These are phyloP conservation scores for Eupithecia subfuscata DNA, from an alignment of 2,888 invertebrate genomes.

Conservation along the genomic window DNA sequence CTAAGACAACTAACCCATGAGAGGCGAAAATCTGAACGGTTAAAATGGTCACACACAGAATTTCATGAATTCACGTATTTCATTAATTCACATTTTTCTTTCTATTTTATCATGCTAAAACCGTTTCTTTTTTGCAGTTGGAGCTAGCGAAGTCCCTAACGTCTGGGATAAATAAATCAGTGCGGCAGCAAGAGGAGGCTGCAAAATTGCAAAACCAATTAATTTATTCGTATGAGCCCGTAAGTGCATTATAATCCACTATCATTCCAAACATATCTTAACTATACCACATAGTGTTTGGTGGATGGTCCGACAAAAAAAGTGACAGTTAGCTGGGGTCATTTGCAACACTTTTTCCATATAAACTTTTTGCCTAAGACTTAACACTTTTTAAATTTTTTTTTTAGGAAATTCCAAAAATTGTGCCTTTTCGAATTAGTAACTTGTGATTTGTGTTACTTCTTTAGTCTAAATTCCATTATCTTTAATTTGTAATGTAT, in stretches of 20 bases:
- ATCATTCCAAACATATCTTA: not conserved
- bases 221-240: slow-evolving; percentile 83
- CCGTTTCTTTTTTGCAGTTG: not conserved
- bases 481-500: no score
- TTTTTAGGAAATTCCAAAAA: no score
- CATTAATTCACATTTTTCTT: not conserved
- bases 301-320: no score
- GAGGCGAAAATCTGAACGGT: no score
- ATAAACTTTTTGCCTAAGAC: no score
- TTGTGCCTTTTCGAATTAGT: no score
- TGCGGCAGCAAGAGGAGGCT: slow-evolving; percentile 69
- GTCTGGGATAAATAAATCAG: slow-evolving; percentile 60
- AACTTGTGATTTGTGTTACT: no score
- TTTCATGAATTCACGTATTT: not conserved
- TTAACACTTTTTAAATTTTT: no score
- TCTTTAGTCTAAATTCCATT: no score
- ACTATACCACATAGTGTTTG: not conserved
- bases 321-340: no score
- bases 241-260: slow-evolving; percentile 70
- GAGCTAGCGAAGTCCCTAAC: not conserved
- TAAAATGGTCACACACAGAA: not conserved
- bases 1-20: no score
- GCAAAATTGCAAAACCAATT: slow-evolving; percentile 59
- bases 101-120: not conserved
- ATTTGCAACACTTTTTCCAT: no score